phyloP scores from a whole-genome alignment of 2,797 vertebrate genomes.

The Gallinago solitaria region DNA sequence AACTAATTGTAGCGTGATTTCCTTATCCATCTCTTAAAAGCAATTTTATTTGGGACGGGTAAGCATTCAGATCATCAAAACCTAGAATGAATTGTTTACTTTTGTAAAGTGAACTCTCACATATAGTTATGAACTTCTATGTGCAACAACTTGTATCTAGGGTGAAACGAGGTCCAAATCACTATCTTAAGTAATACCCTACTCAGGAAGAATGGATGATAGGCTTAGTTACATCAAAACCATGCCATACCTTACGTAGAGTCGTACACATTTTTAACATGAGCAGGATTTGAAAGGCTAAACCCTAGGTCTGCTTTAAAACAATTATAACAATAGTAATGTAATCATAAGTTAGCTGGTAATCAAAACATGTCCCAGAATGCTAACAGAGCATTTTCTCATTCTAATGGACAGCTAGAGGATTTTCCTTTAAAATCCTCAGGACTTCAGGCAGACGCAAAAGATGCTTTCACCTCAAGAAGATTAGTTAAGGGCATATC shows the following conservation, averaged over 20 bases:
- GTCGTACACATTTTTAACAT: fast-evolving
- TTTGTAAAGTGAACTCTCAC: not conserved
- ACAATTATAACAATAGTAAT: not conserved
- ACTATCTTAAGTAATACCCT: not conserved
- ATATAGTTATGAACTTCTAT: fast-evolving
- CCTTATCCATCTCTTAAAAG: not conserved
- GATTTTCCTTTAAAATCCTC: not conserved
- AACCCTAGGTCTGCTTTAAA: not conserved
- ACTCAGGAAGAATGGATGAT: not conserved
- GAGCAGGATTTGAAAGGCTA: not conserved
- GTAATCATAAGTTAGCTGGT: not conserved
- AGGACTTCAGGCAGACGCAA: not conserved
- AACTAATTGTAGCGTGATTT: not conserved
- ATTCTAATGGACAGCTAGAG: not conserved
- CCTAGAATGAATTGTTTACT: not conserved
- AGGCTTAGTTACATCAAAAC: not conserved
- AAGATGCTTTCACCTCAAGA: not conserved
- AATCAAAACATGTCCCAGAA: not conserved
- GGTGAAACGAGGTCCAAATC: not conserved
- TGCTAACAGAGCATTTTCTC: not conserved
- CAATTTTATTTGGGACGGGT: not conserved
- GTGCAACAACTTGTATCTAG: not conserved
- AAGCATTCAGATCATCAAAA: not conserved
- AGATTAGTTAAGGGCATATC: not conserved
- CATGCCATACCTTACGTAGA: not conserved